phyloP scores from a whole-genome alignment of 2,797 vertebrate species.

The Myotis pilosus region DNA sequence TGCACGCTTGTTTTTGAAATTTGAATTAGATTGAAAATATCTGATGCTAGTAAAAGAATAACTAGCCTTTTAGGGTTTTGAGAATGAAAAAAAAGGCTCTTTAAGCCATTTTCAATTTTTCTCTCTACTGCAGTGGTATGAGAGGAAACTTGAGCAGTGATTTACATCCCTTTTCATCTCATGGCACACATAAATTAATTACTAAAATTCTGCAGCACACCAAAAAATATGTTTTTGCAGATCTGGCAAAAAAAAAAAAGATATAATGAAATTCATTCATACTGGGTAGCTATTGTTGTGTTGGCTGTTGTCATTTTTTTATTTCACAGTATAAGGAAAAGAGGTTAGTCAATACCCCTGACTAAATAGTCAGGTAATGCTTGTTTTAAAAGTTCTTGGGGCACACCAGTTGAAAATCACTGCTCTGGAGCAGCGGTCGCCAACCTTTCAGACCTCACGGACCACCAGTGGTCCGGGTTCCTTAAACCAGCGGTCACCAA shows the following conservation, averaged over 20 bases:
- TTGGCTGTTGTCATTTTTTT: background rate
- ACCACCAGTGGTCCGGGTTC: no score
- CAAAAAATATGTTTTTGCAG: background rate
- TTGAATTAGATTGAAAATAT: constrained; percentile 55
- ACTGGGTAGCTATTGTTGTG: background rate
- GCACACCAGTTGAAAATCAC: background rate
- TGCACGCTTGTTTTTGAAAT: constrained; percentile 22
- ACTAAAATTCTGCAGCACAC: background rate
- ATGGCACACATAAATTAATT: background rate
- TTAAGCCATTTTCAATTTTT: constrained; percentile 49
- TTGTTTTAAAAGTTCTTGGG: background rate
- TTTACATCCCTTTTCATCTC: background rate
- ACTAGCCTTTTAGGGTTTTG: background rate
- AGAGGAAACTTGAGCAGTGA: background rate
- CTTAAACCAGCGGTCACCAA: no score
- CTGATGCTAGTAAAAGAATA: background rate
- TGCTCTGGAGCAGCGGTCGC: background rate
- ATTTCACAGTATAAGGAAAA: background rate
- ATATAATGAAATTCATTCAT: background rate
- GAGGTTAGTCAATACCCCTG: background rate
- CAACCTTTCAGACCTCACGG: no score
- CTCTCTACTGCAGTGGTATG: constrained; percentile 39
- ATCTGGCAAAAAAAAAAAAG: no score
- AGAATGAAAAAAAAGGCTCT: constrained; percentile 21
- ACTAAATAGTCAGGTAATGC: background rate